Evolutionary conservation across 2,888 invertebrate species (phyloP).

Genomic region (Bombyx huttoni): DNA sequence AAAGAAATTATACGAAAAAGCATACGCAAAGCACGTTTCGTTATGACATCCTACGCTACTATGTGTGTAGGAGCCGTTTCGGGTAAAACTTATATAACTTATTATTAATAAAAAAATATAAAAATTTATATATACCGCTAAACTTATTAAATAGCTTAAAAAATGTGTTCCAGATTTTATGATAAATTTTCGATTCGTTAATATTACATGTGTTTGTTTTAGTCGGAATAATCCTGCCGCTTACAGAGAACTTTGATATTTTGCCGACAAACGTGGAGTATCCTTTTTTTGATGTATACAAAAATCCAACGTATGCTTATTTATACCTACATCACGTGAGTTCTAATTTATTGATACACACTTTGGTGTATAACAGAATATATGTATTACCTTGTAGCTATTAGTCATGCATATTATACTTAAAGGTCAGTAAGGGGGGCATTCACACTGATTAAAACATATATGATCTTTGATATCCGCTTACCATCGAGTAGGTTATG

Average conservation of each 20-base stretch:
- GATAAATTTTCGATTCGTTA: not conserved
- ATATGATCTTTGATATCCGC: no score
- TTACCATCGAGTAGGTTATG: no score
- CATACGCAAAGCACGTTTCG: constrained; percentile 48
- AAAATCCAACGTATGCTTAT: constrained; percentile 40
- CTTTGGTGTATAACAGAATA: no score
- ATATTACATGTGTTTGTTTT: constrained; percentile 11
- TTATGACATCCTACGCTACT: constrained; percentile 56
- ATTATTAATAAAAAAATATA: no score
- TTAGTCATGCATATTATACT: no score
- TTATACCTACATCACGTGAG: constrained; percentile 60
- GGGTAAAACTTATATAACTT: constrained; percentile 28
- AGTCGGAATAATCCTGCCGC: constrained; percentile 61
- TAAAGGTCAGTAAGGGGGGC: no score
- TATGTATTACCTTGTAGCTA: no score
- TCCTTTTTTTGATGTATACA: constrained; percentile 48
- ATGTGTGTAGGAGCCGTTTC: constrained; percentile 63
- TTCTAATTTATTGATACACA: constrained; percentile 7
- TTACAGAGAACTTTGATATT: constrained; percentile 56
- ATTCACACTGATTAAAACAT: no score
- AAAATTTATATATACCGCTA: no score
- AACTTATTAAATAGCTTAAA: no score
- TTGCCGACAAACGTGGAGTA: constrained; percentile 67
- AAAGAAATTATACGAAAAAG: constrained; percentile 41
- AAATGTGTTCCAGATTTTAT: not conserved